A percentile compares a stretch with the other conserved stretches of the same genome.
These are phyloP conservation scores for Bubalus kerabau DNA, from an alignment of 2,113 vertebrate genomes.

Conservation along the genomic window DNA sequence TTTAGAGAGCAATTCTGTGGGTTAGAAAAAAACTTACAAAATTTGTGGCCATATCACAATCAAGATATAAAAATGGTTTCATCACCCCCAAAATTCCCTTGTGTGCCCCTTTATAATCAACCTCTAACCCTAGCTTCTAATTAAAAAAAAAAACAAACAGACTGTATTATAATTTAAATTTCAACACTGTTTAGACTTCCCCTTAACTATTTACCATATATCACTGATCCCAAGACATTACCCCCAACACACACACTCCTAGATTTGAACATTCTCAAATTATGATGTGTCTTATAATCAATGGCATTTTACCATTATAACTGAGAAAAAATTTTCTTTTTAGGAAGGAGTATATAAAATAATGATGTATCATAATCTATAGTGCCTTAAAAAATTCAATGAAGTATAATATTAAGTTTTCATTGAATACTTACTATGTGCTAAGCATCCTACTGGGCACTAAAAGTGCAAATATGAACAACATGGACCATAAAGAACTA, in stretches of 20 bases:
- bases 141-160: neutral
- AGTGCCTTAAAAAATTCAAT: neutral
- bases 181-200: neutral
- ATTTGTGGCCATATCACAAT: neutral
- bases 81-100: neutral
- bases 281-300: neutral
- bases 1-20: neutral
- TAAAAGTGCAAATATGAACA: neutral
- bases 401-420: neutral
- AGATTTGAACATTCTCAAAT: neutral
- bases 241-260: too few relatives aligned
- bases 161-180: neutral
- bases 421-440: neutral
- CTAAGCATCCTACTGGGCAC: neutral
- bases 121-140: neutral
- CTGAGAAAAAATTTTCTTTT: neutral
- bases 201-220: neutral
- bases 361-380: neutral
- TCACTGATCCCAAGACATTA: neutral
- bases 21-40: neutral
- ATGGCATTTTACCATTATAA: slow-evolving; percentile 11
- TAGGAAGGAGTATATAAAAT: neutral
- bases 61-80: neutral
- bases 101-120: neutral
- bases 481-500: neutral